A percentile compares a stretch with the other conserved stretches of the same genome.
These are phyloP conservation scores for Corythornis leucogaster DNA, from an alignment of 2,797 vertebrate genomes.

Conservation along the genomic window DNA sequence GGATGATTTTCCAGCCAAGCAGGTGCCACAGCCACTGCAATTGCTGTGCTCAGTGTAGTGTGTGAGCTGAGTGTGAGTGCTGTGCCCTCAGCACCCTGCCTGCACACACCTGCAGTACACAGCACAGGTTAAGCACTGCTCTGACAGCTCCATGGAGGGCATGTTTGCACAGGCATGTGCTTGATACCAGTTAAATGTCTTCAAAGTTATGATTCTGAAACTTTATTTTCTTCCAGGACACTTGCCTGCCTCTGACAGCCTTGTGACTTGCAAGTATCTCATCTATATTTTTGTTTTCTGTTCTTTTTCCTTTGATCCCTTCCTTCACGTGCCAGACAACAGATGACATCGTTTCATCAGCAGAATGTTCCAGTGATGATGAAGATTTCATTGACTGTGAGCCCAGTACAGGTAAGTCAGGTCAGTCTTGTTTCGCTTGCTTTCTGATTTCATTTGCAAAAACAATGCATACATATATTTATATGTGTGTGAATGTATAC, in stretches of 20 bases:
- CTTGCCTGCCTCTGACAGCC: background rate
- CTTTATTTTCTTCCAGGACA: background rate
- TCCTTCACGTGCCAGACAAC: conserved; percentile 83
- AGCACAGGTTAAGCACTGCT: background rate
- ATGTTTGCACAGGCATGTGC: background rate
- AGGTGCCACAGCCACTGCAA: background rate
- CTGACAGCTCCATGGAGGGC: accelerated
- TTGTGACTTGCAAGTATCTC: background rate
- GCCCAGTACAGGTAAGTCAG: conserved; percentile 98
- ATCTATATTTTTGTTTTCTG: background rate
- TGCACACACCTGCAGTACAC: background rate
- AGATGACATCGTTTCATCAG: conserved; percentile 96
- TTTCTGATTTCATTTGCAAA: conserved; percentile 87
- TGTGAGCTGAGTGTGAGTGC: too few species aligned
- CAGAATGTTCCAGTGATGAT: conserved; percentile 98
- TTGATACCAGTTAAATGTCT: background rate
- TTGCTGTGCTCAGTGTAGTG: background rate
- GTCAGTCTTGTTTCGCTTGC: conserved; percentile 92
- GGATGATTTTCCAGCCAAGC: background rate
- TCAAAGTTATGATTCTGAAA: background rate
- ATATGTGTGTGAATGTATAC: conserved; percentile 73
- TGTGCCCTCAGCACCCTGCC: background rate
- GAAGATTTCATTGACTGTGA: conserved; percentile 99
- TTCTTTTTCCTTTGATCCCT: conserved; percentile 2
- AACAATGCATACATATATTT: conserved; percentile 76